Base-by-base conservation (phyloP, 2,113 vertebrate species). In the Catharus fuscescens region DNA sequence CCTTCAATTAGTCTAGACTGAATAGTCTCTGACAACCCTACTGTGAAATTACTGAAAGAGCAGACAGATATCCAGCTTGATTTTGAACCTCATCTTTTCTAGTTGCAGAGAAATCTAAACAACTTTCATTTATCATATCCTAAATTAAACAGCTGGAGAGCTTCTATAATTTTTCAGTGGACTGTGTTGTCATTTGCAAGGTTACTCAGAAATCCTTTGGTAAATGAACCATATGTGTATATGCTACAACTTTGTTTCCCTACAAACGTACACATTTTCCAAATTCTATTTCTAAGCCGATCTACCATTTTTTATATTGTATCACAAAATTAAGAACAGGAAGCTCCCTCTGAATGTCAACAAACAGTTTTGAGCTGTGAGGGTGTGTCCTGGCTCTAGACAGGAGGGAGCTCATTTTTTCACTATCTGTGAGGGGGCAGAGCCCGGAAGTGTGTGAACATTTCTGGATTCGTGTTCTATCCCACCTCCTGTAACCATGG, bases 131-230 rank as follows among this genome's bases (percentile, higher is more conserved):
- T 95, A 73, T 96, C 92, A 86, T 83, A 93, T 25, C 47, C 79
- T 80, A 94, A 92, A 83, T 94, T 88, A 95, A 96, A 70, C 79
- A 95, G 88, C 86, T 88, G 88, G 82, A 90, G 76, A 90, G 62
- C 28, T 86, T 66, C 74, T 95, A 62, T 88, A 88, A 96, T 88
- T 93, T 96, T 95, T 96, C 90, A 88, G 59, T 62, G 64, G 57
- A 59, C 79, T 59, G 23, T 53, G 52, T 77, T 94, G 90, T 92
- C 90, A 88, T 71, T 88, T 70, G 38, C 79, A 90, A 94, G 93
- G 90, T 95, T 95, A 86, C 86, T 90, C 59, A 79, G 62, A 95
- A 96, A 92, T 73, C 42, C 79, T 80, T 85, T 19, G 18, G 79
- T 82, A 88, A 88, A 92, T 50, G 50, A 92, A 72, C 40, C n/a